Evolutionary conservation across 2,113 vertebrate genomes (phyloP), one percentile per base, ranked within the genome.

Genomic region (Pluvialis apricaria): DNA sequence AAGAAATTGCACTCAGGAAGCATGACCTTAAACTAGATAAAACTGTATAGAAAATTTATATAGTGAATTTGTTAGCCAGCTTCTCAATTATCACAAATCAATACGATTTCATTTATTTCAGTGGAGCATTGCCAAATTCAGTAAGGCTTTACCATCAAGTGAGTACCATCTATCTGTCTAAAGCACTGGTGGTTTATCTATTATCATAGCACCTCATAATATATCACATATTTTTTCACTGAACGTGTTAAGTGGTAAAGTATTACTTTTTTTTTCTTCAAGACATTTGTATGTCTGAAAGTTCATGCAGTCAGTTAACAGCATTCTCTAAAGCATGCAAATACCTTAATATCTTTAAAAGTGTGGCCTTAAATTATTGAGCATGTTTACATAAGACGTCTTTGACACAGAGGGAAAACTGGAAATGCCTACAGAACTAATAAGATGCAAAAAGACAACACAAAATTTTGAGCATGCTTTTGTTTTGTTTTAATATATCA

Each of bases 11-110:
- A 38, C 16, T 84, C 65, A 55, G 10, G 22, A 75, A 31, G 12
- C 26, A 76, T 57, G 32, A 32, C 25, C 45, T 90, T 88, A 68
- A 87, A 22, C n/a, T 55, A 64, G 32, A 52, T 57, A 81, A 82
- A 84, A 71, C 26, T 44, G 2, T 26, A 79, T 16, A 40, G 28
- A 82, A 82, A 76, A 88, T 64, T 45, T 90, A 75, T 55, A 22
- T 42, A 47, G 13, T 66, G 44, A 84, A 47, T 60, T 81, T 79
- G 22, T 54, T 79, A 81, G 66, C 65, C 91, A 96, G 34, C 49
- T 91, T 89, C 73, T 77, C 86, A 91, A 72, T 92, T 92, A 94
- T 11, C 10, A 40, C 79, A 93, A 85, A 91, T 87, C 65, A 94
- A 21, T 73, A 61, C 21, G 3, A 71, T 72, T 82, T 72, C 3